A percentile compares a stretch with the other conserved stretches of the same genome.
phyloP scores from a whole-genome alignment of 2,113 vertebrate species.

The Oxyruncus cristatus region DNA sequence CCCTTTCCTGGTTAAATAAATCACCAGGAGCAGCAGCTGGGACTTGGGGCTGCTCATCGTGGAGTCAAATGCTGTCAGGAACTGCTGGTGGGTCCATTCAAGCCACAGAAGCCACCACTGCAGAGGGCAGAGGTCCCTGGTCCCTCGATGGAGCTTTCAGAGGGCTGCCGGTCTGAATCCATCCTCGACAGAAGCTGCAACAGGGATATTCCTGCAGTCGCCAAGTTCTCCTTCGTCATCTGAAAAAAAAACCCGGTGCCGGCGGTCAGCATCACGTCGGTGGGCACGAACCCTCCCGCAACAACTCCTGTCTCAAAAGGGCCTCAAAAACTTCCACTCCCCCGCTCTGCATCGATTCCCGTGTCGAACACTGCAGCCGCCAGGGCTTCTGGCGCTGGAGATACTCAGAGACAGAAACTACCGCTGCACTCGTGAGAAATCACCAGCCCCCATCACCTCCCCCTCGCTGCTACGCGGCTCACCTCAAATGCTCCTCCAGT shows the following conservation, averaged over 20 bases:
- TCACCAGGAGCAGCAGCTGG: not conserved
- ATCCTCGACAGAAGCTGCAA: not conserved
- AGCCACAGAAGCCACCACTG: not conserved
- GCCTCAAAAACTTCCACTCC: not conserved
- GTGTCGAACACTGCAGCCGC: not conserved
- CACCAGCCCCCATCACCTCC: not conserved
- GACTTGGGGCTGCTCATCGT: not conserved
- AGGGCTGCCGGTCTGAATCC: not conserved
- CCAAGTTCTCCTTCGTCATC: not conserved
- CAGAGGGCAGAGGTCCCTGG: not conserved
- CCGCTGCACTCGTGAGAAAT: not conserved
- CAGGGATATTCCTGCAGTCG: not conserved
- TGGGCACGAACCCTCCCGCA: not conserved
- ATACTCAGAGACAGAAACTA: not conserved
- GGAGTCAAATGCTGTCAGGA: not conserved
- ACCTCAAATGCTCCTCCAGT: not conserved
- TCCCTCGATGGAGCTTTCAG: not conserved
- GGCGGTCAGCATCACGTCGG: not conserved
- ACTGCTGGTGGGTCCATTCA: not conserved
- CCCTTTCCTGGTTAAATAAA: not conserved
- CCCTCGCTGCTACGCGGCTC: not conserved
- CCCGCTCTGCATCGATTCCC: not conserved
- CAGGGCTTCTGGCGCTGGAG: not conserved
- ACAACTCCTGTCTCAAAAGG: not conserved
- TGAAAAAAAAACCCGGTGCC: not conserved